Conservation (phyloP, 2,888 invertebrate species). For the Chrysolina americana region DNA sequence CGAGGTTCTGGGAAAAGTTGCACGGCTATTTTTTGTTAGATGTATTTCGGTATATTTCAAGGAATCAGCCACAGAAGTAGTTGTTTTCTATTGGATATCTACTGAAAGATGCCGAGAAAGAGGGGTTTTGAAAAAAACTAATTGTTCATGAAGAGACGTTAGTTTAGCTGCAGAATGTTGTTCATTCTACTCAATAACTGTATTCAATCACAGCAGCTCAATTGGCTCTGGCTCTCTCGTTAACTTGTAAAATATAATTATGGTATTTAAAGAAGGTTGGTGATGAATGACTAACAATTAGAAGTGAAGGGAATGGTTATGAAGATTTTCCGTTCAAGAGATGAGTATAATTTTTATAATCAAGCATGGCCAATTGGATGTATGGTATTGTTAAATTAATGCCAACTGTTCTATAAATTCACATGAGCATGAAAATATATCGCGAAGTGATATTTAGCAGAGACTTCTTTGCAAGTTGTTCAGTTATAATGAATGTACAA, state of each 20-base stretch:
- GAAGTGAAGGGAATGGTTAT: not conserved
- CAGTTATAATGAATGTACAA: too few relatives aligned
- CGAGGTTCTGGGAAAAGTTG: too few relatives aligned
- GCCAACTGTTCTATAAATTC: not conserved
- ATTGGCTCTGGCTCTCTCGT: not conserved
- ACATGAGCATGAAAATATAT: not conserved
- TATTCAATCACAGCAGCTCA: not conserved
- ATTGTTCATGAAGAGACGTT: too few relatives aligned
- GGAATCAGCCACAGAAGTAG: too few relatives aligned
- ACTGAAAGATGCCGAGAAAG: too few relatives aligned
- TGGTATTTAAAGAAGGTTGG: not conserved
- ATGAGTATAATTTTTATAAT: slow-evolving; percentile 3
- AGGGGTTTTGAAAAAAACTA: too few relatives aligned
- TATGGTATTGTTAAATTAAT: not conserved
- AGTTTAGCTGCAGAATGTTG: too few relatives aligned
- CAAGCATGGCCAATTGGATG: not conserved
- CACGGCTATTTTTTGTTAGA: too few relatives aligned
- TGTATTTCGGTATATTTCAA: too few relatives aligned
- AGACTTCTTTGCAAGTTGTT: too few relatives aligned
- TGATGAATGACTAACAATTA: slow-evolving; percentile 4
- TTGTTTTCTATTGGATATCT: too few relatives aligned
- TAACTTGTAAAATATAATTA: not conserved
- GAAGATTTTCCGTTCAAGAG: not conserved
- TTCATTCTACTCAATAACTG: not conserved
- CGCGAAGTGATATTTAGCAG: not conserved